These are phyloP conservation scores for Silurus asotus DNA, from an alignment of 2,113 vertebrate genomes.

Conservation along the genomic window DNA sequence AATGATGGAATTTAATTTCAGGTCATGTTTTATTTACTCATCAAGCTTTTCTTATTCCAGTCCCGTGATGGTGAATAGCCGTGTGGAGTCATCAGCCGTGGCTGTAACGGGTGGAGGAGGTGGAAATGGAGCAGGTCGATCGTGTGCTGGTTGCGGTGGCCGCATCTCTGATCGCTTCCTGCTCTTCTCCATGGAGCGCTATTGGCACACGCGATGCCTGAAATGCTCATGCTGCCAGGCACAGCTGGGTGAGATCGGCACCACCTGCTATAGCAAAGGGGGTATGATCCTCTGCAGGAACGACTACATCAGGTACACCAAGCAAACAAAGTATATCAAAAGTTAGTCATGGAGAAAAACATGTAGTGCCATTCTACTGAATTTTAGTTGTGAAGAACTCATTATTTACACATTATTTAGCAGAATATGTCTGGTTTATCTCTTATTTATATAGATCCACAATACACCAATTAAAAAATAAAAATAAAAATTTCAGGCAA, in stretches of 20 bases:
- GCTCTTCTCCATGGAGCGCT: constrained; percentile 80
- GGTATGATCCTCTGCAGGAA: constrained; percentile 82
- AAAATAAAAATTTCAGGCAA: not conserved
- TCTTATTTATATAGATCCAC: not conserved
- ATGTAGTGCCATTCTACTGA: not conserved
- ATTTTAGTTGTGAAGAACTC: not conserved
- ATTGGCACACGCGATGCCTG: constrained; percentile 80
- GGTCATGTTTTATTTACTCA: not conserved
- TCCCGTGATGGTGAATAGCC: constrained; percentile 75
- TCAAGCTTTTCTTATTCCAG: constrained; percentile 36
- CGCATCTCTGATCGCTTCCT: constrained; percentile 78
- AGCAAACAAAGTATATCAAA: not conserved
- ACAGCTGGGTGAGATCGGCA: constrained; percentile 79
- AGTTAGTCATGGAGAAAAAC: not conserved
- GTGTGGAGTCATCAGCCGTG: constrained; percentile 68
- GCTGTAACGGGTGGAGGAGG: constrained; percentile 66
- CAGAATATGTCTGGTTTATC: not conserved
- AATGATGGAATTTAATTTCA: not conserved
- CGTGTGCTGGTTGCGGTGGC: constrained; percentile 76
- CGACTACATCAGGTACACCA: constrained; percentile 77
- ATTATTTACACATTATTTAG: not conserved
- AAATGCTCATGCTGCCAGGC: constrained; percentile 81
- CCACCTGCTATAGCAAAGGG: constrained; percentile 80
- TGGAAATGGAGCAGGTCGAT: constrained; percentile 49
- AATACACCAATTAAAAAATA: not conserved